These are phyloP conservation scores for Ctenoplectra terminalis DNA, from an alignment of 1,140 invertebrate genomes.

Conservation along the genomic window DNA sequence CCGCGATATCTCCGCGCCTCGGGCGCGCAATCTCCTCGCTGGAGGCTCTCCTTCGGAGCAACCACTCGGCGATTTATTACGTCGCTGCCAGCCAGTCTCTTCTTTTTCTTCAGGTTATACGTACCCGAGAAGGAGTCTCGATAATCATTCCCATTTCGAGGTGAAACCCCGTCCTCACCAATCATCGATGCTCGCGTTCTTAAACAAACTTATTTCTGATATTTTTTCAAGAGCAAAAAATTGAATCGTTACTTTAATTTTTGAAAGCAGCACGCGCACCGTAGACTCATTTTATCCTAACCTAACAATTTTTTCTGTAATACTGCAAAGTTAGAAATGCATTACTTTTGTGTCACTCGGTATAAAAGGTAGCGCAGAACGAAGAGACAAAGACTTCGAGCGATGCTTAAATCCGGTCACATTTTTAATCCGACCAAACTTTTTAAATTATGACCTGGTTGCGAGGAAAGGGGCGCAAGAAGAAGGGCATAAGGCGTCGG, in stretches of 20 bases:
- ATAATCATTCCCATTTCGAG: background rate
- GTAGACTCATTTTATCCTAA: background rate
- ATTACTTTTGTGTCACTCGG: background rate
- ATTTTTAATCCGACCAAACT: conserved; percentile 73
- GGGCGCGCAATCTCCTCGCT: background rate
- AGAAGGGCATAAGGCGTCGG: conserved; percentile 9
- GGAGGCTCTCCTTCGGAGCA: background rate
- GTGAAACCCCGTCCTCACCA: background rate
- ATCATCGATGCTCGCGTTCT: background rate
- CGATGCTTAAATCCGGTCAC: conserved; percentile 41
- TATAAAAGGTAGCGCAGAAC: background rate
- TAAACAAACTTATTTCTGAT: background rate
- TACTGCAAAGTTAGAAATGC: background rate
- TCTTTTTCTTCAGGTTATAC: background rate
- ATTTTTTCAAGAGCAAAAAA: too few species aligned
- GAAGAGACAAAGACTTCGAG: conserved; percentile 10
- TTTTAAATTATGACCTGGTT: conserved; percentile 69
- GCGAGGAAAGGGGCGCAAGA: background rate
- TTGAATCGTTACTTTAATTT: too few species aligned
- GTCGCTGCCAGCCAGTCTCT: background rate
- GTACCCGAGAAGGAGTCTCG: too few species aligned
- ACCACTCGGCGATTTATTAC: conserved; percentile 26
- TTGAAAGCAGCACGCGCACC: background rate
- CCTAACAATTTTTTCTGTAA: too few species aligned
- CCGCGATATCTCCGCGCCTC: conserved; percentile 1